Conservation (phyloP, 2,113 vertebrate species). For the Empidonax traillii region DNA sequence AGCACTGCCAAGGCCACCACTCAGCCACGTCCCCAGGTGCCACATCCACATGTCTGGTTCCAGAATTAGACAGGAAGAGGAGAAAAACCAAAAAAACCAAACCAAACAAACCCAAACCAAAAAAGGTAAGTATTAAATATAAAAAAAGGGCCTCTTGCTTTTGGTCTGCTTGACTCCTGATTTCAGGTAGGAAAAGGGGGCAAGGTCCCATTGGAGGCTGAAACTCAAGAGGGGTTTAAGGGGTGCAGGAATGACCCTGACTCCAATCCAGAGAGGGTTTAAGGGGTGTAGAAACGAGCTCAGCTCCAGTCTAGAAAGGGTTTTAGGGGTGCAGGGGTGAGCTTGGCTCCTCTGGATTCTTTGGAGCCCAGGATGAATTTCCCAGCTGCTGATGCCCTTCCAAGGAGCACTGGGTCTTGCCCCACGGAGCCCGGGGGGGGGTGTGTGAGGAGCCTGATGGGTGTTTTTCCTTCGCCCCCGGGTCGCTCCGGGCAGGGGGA, state of each 20-base stretch:
- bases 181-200: background rate
- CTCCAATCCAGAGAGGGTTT: background rate
- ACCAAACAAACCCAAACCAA: too few species aligned
- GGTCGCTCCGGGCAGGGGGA: background rate
- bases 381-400: background rate
- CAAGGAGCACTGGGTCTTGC: rapidly evolving
- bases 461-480: background rate
- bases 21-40: rapidly evolving
- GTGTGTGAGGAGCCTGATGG: background rate
- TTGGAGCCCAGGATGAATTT: background rate
- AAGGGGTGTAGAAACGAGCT: background rate
- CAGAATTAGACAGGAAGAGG: background rate
- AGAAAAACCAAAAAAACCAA: background rate
- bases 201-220: background rate
- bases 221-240: background rate
- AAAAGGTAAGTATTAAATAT: too few species aligned
- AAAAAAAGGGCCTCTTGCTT: background rate
- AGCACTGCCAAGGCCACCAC: background rate
- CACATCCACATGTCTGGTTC: background rate
- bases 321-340: background rate
- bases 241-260: background rate
- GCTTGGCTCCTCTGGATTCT: background rate
- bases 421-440: rapidly evolving
- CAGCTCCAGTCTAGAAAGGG: background rate
- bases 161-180: too few species aligned